A percentile compares a stretch with the other conserved stretches of the same genome.
Evolutionary conservation across 2,113 vertebrate genomes (phyloP).

Genomic region (Ciconia boyciana): DNA sequence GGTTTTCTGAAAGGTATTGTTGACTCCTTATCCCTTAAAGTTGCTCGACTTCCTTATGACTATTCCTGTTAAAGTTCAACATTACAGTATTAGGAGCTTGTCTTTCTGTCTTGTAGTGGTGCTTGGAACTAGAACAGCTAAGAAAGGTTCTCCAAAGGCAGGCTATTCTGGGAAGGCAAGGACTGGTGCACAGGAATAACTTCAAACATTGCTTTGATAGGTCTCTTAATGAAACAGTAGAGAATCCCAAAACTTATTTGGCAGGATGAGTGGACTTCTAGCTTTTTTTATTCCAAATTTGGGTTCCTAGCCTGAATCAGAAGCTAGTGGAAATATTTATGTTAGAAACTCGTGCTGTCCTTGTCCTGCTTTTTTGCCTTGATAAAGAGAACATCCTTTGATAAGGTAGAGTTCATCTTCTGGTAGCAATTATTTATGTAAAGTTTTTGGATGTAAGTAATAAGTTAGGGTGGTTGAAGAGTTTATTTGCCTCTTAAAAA

Average conservation of each 20-base stretch:
- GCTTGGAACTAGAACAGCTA: not conserved
- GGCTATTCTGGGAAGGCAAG: not conserved
- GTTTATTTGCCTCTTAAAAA: not conserved
- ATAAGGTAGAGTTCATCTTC: not conserved
- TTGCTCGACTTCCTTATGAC: not conserved
- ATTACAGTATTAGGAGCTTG: not conserved
- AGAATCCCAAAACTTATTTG: not conserved
- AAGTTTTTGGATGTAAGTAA: not conserved
- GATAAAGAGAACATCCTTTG: not conserved
- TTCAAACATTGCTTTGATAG: not conserved
- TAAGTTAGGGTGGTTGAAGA: not conserved
- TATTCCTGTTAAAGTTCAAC: not conserved
- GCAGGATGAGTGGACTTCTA: not conserved
- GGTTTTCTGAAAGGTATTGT: not conserved
- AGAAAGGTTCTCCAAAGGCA: not conserved
- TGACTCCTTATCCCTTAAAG: not conserved
- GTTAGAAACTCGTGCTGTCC: not conserved
- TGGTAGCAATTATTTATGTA: not conserved
- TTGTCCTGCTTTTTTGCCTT: not conserved
- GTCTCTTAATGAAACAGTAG: not conserved
- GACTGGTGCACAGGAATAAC: not conserved
- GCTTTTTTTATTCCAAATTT: not conserved
- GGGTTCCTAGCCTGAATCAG: not conserved
- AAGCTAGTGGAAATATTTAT: not conserved
- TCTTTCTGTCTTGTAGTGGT: not conserved